phyloP scores from a whole-genome alignment of 2,113 vertebrate genomes.

The Bostrychus sinensis region DNA sequence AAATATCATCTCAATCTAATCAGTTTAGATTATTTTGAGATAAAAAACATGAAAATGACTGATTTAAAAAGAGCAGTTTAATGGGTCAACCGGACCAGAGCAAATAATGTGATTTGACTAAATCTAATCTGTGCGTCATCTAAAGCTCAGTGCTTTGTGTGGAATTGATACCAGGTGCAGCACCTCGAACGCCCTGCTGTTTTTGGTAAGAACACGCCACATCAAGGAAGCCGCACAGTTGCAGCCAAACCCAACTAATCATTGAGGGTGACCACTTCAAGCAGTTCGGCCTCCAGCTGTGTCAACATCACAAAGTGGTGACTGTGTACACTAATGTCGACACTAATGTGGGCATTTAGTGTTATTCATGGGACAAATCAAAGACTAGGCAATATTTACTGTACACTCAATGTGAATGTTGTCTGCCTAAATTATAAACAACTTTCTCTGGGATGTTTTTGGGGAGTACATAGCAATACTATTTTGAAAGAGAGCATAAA shows the following conservation, averaged over 20 bases:
- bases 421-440: background rate
- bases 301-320: conserved; percentile 70
- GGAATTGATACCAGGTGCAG: conserved; percentile 74
- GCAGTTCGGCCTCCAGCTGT: conserved; percentile 68
- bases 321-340: conserved; percentile 27
- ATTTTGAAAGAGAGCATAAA: too few species aligned
- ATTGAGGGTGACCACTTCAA: conserved; percentile 61
- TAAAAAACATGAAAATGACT: too few species aligned
- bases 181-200: conserved; percentile 64
- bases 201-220: conserved; percentile 59
- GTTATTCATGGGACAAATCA: conserved; percentile 37
- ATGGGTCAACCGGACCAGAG: too few species aligned
- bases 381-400: conserved; percentile 17
- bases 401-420: background rate
- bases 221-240: conserved; percentile 69
- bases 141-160: conserved; percentile 51
- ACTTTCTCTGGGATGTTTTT: too few species aligned
- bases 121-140: background rate
- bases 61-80: too few species aligned
- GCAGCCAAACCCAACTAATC: conserved; percentile 66
- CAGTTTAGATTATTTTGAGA: too few species aligned
- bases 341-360: conserved; percentile 18
- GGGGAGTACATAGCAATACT: too few species aligned
- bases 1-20: too few species aligned
- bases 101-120: too few species aligned